Evolutionary conservation across 2,888 invertebrate genomes (phyloP), one percentile per base, ranked within the genome.

Genomic region (Cheilosia grossa): DNA sequence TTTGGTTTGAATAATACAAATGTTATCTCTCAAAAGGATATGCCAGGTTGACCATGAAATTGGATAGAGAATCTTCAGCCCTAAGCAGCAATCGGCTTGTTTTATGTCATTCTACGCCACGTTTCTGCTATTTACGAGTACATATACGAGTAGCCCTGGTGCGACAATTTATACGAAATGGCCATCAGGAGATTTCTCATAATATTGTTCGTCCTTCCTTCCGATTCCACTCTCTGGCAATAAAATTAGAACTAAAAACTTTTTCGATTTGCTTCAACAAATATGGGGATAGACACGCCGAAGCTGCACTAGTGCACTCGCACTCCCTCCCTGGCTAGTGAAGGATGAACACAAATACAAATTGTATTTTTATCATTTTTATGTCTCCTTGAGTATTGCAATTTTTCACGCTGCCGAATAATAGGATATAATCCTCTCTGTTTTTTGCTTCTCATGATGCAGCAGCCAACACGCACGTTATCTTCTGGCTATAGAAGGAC

Each of bases 41-140:
- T 73, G 73, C 73, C 63, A 56, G 64, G 63, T 64, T 73, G 73
- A 73, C 73, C 73, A 56, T 73, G 73, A 73, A 73, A 73, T 73
- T 73, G 73, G 54, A 64, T 73, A 17, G 63, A 44, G 27, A 44
- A 63, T 63, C 21, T 17, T 44, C 1, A 63, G 33, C 54, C 47
- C 33, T 24, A 33, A 54, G 73, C 47, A 42, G 24, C 24, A 37
- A 17, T n/a, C 30, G 24, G 13, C 33, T 21, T 47, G 24, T 15
- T 24, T 47, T 58, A 17, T 24, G 40, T 53, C 63, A 13, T 15
- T 21, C 44, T 42, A 15, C n/a, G 59, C 30, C 19, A 40, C 40
- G 49, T 49, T 27, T 42, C n/a, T 66, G 53, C 27, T 53, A 19
- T 53, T 19, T 53, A 27, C 13, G 24, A 24, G 24, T 3, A 21